Conservation (phyloP, 2,113 vertebrate species). For the Leucoraja erinaceus region DNA sequence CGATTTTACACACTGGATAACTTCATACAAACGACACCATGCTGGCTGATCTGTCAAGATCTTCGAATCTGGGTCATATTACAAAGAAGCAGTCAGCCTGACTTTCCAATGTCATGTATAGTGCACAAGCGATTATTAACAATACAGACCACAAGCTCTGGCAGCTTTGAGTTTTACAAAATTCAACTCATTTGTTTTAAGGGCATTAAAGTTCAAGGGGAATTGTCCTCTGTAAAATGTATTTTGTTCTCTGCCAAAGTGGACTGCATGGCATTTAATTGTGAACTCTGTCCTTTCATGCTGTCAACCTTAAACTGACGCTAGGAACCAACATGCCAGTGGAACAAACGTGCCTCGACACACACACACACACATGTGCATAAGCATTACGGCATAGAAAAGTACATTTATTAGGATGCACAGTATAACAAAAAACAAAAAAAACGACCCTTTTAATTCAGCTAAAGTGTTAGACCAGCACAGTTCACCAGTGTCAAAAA, state of each 20-base stretch:
- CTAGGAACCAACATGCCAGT: neutral
- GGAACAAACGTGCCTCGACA: neutral
- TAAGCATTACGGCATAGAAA: neutral
- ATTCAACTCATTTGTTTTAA: neutral
- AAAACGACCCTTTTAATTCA: neutral
- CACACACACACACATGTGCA: neutral
- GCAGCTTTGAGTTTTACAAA: neutral
- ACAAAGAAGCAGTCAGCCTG: neutral
- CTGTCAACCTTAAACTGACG: neutral
- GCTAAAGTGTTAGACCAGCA: neutral
- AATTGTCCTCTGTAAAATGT: neutral
- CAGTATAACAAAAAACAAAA: conserved; percentile 4
- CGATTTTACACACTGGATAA: neutral
- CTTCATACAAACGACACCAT: neutral
- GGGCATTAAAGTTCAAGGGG: neutral
- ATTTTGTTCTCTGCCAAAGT: neutral
- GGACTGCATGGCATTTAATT: neutral
- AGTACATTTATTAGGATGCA: conserved; percentile 17
- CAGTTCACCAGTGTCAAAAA: neutral
- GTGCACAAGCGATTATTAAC: neutral
- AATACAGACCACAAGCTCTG: neutral
- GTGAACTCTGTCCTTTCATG: neutral
- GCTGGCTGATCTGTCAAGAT: neutral
- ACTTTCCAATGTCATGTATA: neutral
- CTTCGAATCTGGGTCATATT: neutral